phyloP scores from a whole-genome alignment of 1,140 invertebrate species.

The Anagrus nilaparvatae region DNA sequence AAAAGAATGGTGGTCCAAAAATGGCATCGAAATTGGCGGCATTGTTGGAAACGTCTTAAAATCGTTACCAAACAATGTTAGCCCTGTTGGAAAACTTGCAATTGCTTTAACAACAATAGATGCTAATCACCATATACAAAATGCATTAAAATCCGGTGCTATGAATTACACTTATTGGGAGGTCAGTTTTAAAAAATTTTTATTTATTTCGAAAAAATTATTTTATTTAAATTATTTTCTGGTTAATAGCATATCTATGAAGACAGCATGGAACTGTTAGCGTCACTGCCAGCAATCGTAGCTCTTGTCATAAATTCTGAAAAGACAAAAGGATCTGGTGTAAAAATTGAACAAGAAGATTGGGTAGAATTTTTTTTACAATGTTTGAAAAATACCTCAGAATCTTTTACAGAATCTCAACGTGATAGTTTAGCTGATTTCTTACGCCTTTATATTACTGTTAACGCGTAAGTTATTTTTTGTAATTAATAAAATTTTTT shows the following conservation, averaged over 20 bases:
- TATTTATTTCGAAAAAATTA: neutral
- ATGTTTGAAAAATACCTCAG: slow-evolving; percentile 15
- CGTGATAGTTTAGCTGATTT: slow-evolving; percentile 22
- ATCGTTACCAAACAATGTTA: slow-evolving; percentile 21
- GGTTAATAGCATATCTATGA: slow-evolving; percentile 28
- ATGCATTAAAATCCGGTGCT: slow-evolving; percentile 14
- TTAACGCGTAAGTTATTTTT: slow-evolving; percentile 26
- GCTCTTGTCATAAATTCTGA: slow-evolving; percentile 16
- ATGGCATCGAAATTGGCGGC: slow-evolving; percentile 20
- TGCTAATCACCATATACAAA: slow-evolving; percentile 15
- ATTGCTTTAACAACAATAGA: slow-evolving; percentile 24
- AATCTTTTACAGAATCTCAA: slow-evolving; percentile 11
- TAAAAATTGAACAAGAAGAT: slow-evolving; percentile 17
- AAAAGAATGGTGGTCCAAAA: slow-evolving; percentile 22
- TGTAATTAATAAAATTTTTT: neutral
- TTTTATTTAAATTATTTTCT: neutral
- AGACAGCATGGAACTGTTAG: slow-evolving; percentile 31
- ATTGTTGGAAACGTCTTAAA: slow-evolving; percentile 19
- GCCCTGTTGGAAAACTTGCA: slow-evolving; percentile 22
- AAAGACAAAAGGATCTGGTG: slow-evolving; percentile 10
- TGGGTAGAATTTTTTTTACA: slow-evolving; percentile 27
- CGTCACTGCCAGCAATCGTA: slow-evolving; percentile 26
- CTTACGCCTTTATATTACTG: slow-evolving; percentile 24
- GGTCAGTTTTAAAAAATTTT: slow-evolving; percentile 14
- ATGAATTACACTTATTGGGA: slow-evolving; percentile 27